Base-by-base conservation (phyloP, 2,113 vertebrate species). In the Gadus macrocephalus region DNA sequence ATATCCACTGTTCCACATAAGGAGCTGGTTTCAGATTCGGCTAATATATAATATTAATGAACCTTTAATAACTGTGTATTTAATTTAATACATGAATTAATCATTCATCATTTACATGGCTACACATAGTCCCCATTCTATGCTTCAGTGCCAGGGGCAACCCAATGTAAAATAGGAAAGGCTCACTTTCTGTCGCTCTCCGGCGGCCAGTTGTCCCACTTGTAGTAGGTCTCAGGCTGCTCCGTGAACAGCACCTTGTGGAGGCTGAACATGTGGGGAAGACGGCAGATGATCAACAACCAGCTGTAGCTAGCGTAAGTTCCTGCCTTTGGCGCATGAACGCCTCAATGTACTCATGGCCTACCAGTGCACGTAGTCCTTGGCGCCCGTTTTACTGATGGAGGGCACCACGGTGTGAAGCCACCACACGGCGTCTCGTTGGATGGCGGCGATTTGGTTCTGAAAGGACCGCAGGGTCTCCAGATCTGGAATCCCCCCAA, bases 131-230 rank as follows among this genome's bases (percentile, higher is more conserved):
- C 64, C 19, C 20, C 19, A 3, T 61, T 61, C 19, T 20, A 20
- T 20, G 1, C 8, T 15, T 64, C 53, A 16, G 38, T 15, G 0
- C 20, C 53, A n/a, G 15, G 55, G 28, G 15, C 42, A 49, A 12
- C 42, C 42, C 8, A 14, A 49, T 49, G 42, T 12, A 9, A 49
- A 49, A 5, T 14, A 19, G 9, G 11, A 27, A 55, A 56, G 2
- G 8, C 95, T 94, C 86, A 99, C 97, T 99, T 99, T 83, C 97
- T 93, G 87, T 99, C 97, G 1, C 97, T 97, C 88, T 99, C 97
- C 0, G 97, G 97, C 1, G 97, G 97, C 97, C 97, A 99, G 90
- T 98, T 99, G 88, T 99, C 97, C 97, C 97, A 98, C 74, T 99
- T 99, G 89, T 99, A 99, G 85, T 99, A 99, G 0, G 97, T 99